Conservation (phyloP, 2,113 vertebrate species). For the Rallus limicola region DNA sequence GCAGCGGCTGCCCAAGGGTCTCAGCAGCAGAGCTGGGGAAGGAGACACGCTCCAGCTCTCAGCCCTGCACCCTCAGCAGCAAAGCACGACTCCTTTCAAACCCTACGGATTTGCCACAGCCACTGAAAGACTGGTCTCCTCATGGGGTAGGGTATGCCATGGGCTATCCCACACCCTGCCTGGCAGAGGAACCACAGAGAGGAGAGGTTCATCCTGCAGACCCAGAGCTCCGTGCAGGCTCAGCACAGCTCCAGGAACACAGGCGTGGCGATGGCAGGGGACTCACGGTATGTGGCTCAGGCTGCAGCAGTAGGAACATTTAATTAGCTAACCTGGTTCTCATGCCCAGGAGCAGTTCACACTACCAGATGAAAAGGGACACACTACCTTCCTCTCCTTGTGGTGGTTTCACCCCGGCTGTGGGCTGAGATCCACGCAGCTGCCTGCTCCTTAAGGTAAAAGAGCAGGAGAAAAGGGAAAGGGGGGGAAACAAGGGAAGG, state of each 20-base stretch:
- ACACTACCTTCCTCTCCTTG: not conserved
- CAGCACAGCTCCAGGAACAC: not conserved
- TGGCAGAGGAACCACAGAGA: not conserved
- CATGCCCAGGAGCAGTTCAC: not conserved
- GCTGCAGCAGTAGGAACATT: not conserved
- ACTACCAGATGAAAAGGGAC: not conserved
- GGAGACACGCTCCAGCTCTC: not conserved
- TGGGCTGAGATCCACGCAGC: too few relatives aligned
- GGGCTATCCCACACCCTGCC: not conserved
- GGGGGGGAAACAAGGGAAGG: too few relatives aligned
- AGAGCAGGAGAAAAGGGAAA: too few relatives aligned
- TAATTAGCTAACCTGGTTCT: not conserved
- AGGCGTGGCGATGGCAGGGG: not conserved
- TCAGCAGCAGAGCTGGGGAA: not conserved
- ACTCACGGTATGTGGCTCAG: not conserved
- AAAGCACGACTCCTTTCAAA: not conserved
- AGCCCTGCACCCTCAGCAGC: not conserved
- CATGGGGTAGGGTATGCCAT: not conserved
- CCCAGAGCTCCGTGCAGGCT: not conserved
- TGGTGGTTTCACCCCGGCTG: too few relatives aligned
- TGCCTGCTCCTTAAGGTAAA: too few relatives aligned
- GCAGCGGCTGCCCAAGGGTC: not conserved
- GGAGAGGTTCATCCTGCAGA: not conserved
- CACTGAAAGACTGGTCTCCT: not conserved
- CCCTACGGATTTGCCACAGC: not conserved